Percentiles rank a stretch among this genome's conserved stretches.
phyloP scores from a whole-genome alignment of 2,113 vertebrate genomes.

The Pelusios castaneus region DNA sequence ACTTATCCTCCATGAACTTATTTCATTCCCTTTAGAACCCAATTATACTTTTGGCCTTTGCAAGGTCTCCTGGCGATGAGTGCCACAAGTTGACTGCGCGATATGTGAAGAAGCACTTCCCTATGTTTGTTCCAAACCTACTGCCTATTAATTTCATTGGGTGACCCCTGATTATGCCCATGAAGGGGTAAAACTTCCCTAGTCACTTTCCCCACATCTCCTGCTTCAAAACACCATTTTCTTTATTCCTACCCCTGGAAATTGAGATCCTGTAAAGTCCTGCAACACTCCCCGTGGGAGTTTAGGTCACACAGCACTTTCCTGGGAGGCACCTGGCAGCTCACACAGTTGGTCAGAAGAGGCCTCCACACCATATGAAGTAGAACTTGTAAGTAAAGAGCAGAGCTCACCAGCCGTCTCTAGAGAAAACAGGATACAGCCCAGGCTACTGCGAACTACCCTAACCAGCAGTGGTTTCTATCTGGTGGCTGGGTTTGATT shows the following conservation, averaged over 20 bases:
- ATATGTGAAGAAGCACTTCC: background rate
- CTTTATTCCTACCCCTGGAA: background rate
- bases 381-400: background rate
- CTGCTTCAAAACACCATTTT: background rate
- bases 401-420: background rate
- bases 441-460: background rate
- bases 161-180: background rate
- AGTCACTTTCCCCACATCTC: background rate
- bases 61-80: background rate
- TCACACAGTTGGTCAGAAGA: background rate
- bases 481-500: constrained; percentile 16
- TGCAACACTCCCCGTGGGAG: background rate
- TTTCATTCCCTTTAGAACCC: background rate
- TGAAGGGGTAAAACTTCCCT: background rate
- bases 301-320: background rate
- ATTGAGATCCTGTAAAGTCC: background rate
- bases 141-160: background rate
- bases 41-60: background rate
- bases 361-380: background rate
- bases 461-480: background rate
- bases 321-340: background rate
- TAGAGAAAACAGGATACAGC: background rate
- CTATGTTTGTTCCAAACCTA: background rate
- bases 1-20: background rate
- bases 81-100: background rate